Percentiles rank a stretch among this genome's conserved stretches.
Conservation (phyloP, 2,113 vertebrate species). For the Pterocles burchelli region DNA sequence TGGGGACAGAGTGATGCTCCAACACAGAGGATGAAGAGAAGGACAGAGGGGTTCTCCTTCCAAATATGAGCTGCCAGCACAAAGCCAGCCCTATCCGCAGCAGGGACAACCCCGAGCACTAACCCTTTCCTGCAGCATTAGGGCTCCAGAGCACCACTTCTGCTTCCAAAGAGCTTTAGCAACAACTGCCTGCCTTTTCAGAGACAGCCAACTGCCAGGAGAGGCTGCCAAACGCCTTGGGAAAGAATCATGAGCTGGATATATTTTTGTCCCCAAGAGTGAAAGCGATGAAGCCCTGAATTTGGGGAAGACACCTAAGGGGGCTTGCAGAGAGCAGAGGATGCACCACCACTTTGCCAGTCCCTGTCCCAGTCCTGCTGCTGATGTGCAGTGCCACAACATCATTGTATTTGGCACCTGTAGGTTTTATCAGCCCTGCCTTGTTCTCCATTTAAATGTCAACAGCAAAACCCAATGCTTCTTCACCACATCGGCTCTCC, state of each 20-base stretch:
- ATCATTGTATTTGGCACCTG: too few relatives aligned
- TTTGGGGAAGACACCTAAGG: neutral
- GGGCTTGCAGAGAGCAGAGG: neutral
- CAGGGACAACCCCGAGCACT: neutral
- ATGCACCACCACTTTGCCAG: neutral
- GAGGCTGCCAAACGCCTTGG: slow-evolving; percentile 41
- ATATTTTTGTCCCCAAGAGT: neutral
- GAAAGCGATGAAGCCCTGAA: neutral
- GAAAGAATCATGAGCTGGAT: neutral
- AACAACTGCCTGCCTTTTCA: slow-evolving; percentile 33
- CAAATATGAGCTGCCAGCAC: neutral
- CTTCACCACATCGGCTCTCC: neutral
- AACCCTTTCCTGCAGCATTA: neutral
- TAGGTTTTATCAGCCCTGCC: neutral
- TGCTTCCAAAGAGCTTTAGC: slow-evolving; percentile 21
- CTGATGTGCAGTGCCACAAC: rapidly evolving
- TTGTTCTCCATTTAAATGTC: neutral
- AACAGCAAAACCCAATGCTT: rapidly evolving
- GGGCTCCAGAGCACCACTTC: neutral
- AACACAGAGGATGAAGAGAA: neutral
- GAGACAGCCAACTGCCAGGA: slow-evolving; percentile 36
- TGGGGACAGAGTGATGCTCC: neutral
- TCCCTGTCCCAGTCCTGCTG: neutral
- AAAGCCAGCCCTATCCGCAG: neutral
- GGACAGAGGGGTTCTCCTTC: neutral